Base-by-base conservation (phyloP, 2,797 vertebrate species). In the Melanogrammus aeglefinus region DNA sequence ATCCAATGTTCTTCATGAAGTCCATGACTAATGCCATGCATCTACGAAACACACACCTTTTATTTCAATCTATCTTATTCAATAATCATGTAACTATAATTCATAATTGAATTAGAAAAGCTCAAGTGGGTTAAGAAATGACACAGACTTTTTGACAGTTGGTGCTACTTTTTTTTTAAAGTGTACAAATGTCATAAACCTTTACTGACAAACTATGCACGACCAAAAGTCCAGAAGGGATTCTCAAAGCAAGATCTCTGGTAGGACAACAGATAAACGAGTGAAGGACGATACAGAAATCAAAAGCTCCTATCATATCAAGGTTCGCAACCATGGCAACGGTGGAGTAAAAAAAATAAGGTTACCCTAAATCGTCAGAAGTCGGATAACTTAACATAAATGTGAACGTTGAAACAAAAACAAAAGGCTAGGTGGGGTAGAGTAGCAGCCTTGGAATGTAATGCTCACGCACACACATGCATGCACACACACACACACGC, bases 101-200 rank as follows among this genome's bases (percentile, higher is more conserved):
- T 63, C 0, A 63, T 24, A 21, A 63, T 69, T 27, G 12, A 69
- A 69, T 12, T 5, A 13, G 33, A 12, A 31, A 31, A 71, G 31
- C 69, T 71, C 29, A 2, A 16, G 69, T 71, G 69, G 57, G 21
- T 63, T 63, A 63, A 10, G 63, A 24, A 69, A 69, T 12, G 8
- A 63, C n/a, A 69, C n/a, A 27, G 63, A 57, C 18, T 57, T 57
- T 57, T 69, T 9, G 10, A 63, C 13, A 21, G 27, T 77, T 81
- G 85, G 90, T 92, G 91, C 91, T 92, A 92, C 91, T 90, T 88
- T 92, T 90, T 87, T 92, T 91, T 38, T 75, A 88, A 88, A 31
- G 86, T 90, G 87, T 88, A 80, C 70, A 82, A 79, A 82, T n/a
- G 31, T 87, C 76, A 83, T 88, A 86, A 92, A 92, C 88, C 85